These are phyloP conservation scores for Eupsittula cactorum DNA, from an alignment of 2,113 vertebrate genomes.

Conservation along the genomic window DNA sequence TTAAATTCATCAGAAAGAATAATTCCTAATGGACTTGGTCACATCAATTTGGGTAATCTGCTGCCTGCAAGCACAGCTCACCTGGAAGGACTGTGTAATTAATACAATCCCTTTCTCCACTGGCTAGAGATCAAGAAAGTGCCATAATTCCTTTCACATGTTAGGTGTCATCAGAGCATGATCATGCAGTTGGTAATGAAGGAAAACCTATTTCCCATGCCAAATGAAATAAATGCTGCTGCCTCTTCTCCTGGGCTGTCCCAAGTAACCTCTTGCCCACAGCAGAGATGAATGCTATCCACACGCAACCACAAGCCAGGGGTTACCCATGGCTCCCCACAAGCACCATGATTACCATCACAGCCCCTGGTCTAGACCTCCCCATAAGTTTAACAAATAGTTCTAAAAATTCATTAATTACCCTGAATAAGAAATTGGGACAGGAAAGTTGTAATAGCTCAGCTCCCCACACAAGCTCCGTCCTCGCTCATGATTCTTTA, in stretches of 20 bases:
- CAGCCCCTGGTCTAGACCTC: background rate
- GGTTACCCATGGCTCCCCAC: background rate
- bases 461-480: fast-evolving
- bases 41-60: background rate
- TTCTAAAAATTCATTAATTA: background rate
- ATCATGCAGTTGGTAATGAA: background rate
- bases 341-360: background rate
- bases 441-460: background rate
- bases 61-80: background rate
- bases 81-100: background rate
- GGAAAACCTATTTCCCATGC: background rate
- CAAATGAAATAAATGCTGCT: background rate
- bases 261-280: background rate
- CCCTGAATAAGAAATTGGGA: fast-evolving
- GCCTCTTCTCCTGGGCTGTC: background rate
- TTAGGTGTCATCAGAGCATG: background rate
- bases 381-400: background rate
- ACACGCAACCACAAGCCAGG: background rate
- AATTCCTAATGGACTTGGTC: background rate
- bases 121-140: background rate
- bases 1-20: background rate
- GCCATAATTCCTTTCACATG: background rate
- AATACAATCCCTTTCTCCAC: background rate
- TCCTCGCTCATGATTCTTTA: background rate
- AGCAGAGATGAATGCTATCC: background rate